A percentile compares a stretch with the other conserved stretches of the same genome.
These are phyloP conservation scores for Cyclophora albipunctata DNA, from an alignment of 2,888 invertebrate genomes.

Conservation along the genomic window DNA sequence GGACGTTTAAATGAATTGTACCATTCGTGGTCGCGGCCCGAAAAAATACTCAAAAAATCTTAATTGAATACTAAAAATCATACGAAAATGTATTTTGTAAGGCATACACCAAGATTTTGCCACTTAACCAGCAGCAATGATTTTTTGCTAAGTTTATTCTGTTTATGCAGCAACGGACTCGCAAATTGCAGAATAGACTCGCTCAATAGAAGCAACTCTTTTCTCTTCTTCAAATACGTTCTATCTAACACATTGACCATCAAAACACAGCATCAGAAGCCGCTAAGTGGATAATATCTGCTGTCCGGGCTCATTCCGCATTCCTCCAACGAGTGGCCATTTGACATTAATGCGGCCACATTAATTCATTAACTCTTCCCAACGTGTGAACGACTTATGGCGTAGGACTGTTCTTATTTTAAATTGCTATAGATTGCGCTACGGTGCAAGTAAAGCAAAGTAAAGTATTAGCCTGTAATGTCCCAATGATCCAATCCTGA, in stretches of 20 bases:
- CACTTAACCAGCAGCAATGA: no score
- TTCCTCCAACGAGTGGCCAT: slow-evolving; percentile 50
- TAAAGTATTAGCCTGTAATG: no score
- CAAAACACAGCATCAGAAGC: slow-evolving; percentile 48
- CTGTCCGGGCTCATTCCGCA: slow-evolving; percentile 65
- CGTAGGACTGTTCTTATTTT: slow-evolving; percentile 2
- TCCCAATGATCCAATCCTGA: no score
- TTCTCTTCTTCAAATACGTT: neutral
- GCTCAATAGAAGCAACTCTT: no score
- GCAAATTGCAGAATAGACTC: no score
- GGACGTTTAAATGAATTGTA: no score
- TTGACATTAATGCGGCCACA: slow-evolving; percentile 57
- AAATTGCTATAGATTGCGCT: neutral
- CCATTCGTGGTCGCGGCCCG: no score
- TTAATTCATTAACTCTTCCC: slow-evolving; percentile 46
- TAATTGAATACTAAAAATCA: no score
- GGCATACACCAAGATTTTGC: no score
- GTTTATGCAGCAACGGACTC: neutral
- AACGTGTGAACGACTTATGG: slow-evolving; percentile 19
- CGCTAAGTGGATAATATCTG: slow-evolving; percentile 70
- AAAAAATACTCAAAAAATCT: neutral
- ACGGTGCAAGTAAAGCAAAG: no score
- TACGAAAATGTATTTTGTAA: no score
- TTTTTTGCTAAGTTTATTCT: neutral
- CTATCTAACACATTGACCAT: slow-evolving; percentile 25